phyloP scores from a whole-genome alignment of 2,888 invertebrate genomes.

The Drosophila kanekoi region DNA sequence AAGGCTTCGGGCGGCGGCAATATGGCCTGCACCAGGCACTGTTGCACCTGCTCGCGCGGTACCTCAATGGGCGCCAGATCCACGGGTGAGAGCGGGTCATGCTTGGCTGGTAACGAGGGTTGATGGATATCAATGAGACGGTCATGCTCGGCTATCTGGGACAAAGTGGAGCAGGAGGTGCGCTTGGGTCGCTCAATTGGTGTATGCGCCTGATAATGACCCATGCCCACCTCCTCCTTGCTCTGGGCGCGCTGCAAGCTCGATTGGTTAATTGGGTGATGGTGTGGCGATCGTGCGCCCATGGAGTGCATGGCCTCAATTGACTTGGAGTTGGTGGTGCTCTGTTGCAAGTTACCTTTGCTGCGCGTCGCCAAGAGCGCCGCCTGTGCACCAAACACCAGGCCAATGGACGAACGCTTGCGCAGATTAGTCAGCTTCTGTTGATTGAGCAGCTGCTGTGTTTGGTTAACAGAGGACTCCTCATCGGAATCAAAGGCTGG shows the following conservation, averaged over 20 bases:
- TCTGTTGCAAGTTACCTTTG: constrained; percentile 82
- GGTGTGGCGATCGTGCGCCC: constrained; percentile 61
- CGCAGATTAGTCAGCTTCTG: constrained; percentile 82
- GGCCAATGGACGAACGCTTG: constrained; percentile 85
- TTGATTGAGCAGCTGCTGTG: constrained; percentile 84
- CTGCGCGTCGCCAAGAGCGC: constrained; percentile 84
- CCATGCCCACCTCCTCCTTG: constrained; percentile 83
- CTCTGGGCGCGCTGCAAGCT: constrained; percentile 74
- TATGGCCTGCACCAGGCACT: constrained; percentile 88
- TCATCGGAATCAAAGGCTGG: constrained; percentile 98
- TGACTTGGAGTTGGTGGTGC: constrained; percentile 81
- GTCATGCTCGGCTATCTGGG: constrained; percentile 82
- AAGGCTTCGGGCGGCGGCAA: constrained; percentile 91
- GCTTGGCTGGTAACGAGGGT: constrained; percentile 23
- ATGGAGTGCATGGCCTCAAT: constrained; percentile 78
- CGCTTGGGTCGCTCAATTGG: constrained; percentile 88
- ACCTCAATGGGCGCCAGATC: constrained; percentile 84
- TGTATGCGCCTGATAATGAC: constrained; percentile 88
- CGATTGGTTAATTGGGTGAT: constrained; percentile 38
- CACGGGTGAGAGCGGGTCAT: constrained; percentile 82
- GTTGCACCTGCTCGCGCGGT: constrained; percentile 82
- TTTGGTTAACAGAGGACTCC: constrained; percentile 89
- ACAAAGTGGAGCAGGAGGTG: constrained; percentile 80
- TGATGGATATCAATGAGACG: constrained; percentile 66
- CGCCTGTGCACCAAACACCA: constrained; percentile 85